Evolutionary conservation across 92 coral and sea anemone genomes (phyloP).

Genomic region (Ricordea florida): DNA sequence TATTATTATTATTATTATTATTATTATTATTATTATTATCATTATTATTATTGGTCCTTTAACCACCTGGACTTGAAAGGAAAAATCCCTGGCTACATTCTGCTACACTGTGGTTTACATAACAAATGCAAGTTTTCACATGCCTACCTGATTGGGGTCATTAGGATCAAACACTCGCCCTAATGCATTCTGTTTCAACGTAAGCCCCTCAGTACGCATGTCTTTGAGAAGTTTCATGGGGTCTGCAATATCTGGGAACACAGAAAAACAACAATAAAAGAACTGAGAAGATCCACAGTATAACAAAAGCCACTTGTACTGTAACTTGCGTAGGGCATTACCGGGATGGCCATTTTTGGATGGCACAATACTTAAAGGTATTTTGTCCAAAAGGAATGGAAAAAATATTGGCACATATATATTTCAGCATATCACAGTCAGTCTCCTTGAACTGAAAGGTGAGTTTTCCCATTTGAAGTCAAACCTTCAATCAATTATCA

Average conservation of each 20-base stretch:
- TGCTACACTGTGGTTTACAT: neutral
- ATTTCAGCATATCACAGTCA: too few relatives aligned
- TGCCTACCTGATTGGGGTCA: constrained; percentile 90
- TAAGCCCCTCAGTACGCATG: constrained; percentile 93
- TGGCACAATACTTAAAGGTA: too few relatives aligned
- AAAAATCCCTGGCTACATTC: neutral
- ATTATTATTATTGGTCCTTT: neutral
- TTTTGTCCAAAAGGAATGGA: too few relatives aligned
- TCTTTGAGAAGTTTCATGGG: constrained; percentile 91
- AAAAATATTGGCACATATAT: too few relatives aligned
- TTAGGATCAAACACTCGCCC: constrained; percentile 86
- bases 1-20: neutral
- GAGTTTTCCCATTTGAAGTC: too few relatives aligned
- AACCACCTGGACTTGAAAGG: neutral
- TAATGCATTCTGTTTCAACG: constrained; percentile 86
- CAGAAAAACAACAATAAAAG: too few relatives aligned
- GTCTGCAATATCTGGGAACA: constrained; percentile 82
- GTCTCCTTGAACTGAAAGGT: too few relatives aligned
- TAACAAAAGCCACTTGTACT: too few relatives aligned
- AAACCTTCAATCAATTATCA: too few relatives aligned
- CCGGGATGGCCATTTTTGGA: too few relatives aligned
- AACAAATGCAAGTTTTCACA: neutral
- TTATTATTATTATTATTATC: neutral
- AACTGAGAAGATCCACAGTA: too few relatives aligned
- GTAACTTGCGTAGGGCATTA: too few relatives aligned